phyloP scores from a whole-genome alignment of 1,140 invertebrate species.

The Calycopis cecrops region DNA sequence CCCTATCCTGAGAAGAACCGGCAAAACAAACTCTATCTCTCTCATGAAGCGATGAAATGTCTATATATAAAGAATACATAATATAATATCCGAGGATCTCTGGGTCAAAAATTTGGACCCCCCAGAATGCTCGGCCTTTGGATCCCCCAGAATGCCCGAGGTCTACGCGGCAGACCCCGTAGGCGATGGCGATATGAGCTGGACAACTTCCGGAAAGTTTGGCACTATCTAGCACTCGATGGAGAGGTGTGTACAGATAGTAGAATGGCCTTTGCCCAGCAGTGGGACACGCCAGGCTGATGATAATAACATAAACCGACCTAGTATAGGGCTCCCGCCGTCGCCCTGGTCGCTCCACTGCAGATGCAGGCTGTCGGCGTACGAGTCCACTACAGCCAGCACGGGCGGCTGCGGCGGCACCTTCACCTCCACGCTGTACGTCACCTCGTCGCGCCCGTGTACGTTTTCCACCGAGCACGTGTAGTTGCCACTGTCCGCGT shows the following conservation, averaged over 20 bases:
- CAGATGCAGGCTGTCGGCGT: constrained; percentile 81
- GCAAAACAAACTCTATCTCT: too few relatives aligned
- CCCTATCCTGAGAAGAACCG: too few relatives aligned
- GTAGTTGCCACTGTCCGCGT: constrained; percentile 92
- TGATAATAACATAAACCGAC: constrained; percentile 35
- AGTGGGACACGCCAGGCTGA: too few relatives aligned
- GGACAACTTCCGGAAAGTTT: too few relatives aligned
- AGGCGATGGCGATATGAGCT: background rate
- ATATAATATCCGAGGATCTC: too few relatives aligned
- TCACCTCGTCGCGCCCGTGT: constrained; percentile 90
- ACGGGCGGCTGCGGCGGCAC: constrained; percentile 82
- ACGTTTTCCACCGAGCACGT: constrained; percentile 90
- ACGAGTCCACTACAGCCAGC: constrained; percentile 81
- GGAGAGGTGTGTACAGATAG: background rate
- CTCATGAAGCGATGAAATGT: too few relatives aligned
- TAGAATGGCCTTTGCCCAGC: background rate
- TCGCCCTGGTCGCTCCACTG: constrained; percentile 83
- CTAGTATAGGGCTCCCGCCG: constrained; percentile 82
- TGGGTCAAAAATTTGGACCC: too few relatives aligned
- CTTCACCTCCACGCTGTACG: constrained; percentile 81
- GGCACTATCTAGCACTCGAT: too few relatives aligned
- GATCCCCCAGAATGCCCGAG: too few relatives aligned
- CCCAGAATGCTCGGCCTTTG: too few relatives aligned
- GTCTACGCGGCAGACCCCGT: too few relatives aligned
- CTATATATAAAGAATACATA: too few relatives aligned